Evolutionary conservation across 2,113 vertebrate genomes (phyloP).

Genomic region (Panthera tigris): DNA sequence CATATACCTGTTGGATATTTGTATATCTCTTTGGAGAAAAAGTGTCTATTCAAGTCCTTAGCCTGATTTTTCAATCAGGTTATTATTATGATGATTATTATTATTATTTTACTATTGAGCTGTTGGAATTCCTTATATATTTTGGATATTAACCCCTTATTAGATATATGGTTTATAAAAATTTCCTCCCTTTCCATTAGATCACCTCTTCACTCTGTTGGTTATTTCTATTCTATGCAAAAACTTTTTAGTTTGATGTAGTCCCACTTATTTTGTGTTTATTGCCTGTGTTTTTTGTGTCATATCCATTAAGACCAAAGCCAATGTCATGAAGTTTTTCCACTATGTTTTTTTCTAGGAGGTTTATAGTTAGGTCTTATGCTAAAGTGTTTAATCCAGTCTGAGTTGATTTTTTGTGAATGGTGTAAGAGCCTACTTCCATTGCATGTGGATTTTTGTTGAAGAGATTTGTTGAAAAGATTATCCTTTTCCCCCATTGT

Average conservation of each 20-base stretch:
- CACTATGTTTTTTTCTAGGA: neutral
- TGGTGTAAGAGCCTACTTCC: neutral
- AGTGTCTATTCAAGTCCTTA: neutral
- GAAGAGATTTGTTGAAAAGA: conserved; percentile 4
- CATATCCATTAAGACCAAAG: neutral
- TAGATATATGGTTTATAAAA: neutral
- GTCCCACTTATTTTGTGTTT: neutral
- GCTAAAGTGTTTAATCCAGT: neutral
- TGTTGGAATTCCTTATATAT: neutral
- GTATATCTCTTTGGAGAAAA: neutral
- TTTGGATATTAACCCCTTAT: neutral
- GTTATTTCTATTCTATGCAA: neutral
- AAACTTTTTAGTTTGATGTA: neutral
- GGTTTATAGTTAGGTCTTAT: neutral
- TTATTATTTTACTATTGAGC: neutral
- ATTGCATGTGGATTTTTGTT: neutral
- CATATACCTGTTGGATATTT: neutral
- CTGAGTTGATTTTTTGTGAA: neutral
- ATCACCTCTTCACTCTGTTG: neutral
- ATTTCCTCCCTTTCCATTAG: neutral
- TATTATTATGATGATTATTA: neutral
- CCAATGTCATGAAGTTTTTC: neutral
- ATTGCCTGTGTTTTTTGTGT: neutral
- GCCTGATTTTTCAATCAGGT: neutral
- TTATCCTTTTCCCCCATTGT: neutral